Evolutionary conservation across 1,140 invertebrate genomes (phyloP).

Genomic region (Patella vulgata): DNA sequence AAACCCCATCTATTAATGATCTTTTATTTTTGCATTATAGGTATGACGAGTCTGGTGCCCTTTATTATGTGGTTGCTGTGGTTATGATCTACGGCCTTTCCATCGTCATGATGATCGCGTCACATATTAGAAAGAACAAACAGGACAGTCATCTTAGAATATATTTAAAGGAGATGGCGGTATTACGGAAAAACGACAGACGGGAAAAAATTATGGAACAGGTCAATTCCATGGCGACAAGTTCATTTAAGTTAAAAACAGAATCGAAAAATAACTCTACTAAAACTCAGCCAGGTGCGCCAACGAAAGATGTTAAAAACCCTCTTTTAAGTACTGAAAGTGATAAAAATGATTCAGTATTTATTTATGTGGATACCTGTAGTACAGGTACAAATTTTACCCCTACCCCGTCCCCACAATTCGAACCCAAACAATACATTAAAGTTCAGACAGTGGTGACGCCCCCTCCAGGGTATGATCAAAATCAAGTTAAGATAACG

Average conservation of each 20-base stretch:
- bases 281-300: constrained; percentile 14
- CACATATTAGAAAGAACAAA: constrained; percentile 63
- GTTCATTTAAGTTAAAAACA: constrained; percentile 15
- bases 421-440: constrained; percentile 1
- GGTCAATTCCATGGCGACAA: constrained; percentile 42
- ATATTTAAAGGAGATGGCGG: constrained; percentile 63
- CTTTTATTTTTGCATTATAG: no score
- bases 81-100: constrained; percentile 64
- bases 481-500: constrained; percentile 7
- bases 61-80: constrained; percentile 64
- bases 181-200: constrained; percentile 53
- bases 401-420: background rate
- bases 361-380: background rate
- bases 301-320: constrained; percentile 32
- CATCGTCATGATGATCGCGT: constrained; percentile 66
- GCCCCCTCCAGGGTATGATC: background rate
- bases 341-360: constrained; percentile 38
- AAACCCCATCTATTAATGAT: no score
- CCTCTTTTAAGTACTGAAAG: constrained; percentile 15
- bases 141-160: constrained; percentile 58
- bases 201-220: constrained; percentile 51
- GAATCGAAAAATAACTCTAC: constrained; percentile 11
- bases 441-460: background rate
- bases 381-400: background rate
- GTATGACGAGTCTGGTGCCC: constrained; percentile 59